Conservation (phyloP, 2,888 invertebrate genomes). For the Lycocerus yunnanus region DNA sequence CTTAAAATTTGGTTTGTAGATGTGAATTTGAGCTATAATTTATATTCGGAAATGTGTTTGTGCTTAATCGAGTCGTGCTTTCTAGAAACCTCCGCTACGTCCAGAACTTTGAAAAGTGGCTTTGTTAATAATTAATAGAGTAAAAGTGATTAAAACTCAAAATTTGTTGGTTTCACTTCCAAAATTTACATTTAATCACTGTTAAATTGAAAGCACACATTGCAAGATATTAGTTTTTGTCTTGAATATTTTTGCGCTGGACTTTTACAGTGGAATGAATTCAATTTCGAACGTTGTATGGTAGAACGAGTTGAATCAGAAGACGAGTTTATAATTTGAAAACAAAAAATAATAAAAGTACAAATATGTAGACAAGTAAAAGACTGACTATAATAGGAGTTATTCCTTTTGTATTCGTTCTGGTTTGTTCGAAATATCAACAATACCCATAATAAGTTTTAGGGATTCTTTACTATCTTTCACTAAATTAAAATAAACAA, state of each 20-base stretch:
- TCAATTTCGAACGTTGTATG: background rate
- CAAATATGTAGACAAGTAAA: background rate
- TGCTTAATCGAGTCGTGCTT: conserved; percentile 16
- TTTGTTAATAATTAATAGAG: conserved; percentile 20
- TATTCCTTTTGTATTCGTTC: background rate
- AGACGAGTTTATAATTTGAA: background rate
- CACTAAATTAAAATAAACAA: background rate
- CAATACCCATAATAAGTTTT: background rate
- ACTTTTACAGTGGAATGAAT: background rate
- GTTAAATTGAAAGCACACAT: background rate
- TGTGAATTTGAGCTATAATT: conserved; percentile 19
- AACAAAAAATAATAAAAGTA: background rate
- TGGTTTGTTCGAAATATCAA: background rate
- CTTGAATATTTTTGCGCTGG: background rate
- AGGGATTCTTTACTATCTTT: background rate
- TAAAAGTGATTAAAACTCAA: conserved; percentile 19
- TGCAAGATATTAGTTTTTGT: background rate
- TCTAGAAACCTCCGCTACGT: conserved; percentile 9
- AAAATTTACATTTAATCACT: background rate
- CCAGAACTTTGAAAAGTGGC: conserved; percentile 10
- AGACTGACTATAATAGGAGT: background rate
- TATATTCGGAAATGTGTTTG: conserved; percentile 22
- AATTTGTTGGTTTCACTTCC: background rate
- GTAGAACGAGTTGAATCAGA: background rate
- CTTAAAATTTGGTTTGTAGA: conserved; percentile 26